phyloP scores from a whole-genome alignment of 2,888 invertebrate species.

The Uloborus plumipes region DNA sequence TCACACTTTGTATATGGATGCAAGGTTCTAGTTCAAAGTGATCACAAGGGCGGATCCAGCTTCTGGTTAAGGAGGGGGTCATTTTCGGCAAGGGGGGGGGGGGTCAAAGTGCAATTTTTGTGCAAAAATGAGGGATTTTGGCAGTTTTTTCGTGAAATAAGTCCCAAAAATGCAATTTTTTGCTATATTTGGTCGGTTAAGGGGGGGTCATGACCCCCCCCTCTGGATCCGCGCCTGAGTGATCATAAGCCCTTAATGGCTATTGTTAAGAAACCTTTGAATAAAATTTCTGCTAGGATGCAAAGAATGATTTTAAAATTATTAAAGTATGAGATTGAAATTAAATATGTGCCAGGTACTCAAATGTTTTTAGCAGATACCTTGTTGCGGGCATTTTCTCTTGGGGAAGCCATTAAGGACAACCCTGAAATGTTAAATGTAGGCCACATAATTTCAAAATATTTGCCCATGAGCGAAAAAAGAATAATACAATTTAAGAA shows the following conservation, averaged over 20 bases:
- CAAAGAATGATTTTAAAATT: slow-evolving; percentile 1
- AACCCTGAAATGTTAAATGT: background rate
- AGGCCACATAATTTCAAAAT: background rate
- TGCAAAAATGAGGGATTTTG: no score
- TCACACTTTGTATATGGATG: slow-evolving; percentile 6
- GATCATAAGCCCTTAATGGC: slow-evolving; percentile 7
- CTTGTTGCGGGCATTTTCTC: background rate
- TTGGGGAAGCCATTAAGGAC: background rate
- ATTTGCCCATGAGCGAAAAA: slow-evolving; percentile 2
- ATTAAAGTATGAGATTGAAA: background rate
- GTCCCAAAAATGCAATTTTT: no score
- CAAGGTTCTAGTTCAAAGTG: slow-evolving; percentile 9
- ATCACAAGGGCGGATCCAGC: no score
- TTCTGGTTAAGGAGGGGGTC: no score
- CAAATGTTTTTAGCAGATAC: no score
- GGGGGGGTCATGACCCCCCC: no score
- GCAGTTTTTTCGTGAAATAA: no score
- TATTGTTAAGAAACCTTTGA: slow-evolving; percentile 11
- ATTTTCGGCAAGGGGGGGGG: no score
- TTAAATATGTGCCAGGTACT: background rate
- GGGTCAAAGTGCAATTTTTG: no score
- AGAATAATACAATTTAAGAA: slow-evolving; percentile 11
- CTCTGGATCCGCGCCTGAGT: no score
- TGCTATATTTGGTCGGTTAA: no score
- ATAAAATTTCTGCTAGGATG: background rate